Conservation (phyloP, 1,140 invertebrate species). For the Phymastichus coffea region DNA sequence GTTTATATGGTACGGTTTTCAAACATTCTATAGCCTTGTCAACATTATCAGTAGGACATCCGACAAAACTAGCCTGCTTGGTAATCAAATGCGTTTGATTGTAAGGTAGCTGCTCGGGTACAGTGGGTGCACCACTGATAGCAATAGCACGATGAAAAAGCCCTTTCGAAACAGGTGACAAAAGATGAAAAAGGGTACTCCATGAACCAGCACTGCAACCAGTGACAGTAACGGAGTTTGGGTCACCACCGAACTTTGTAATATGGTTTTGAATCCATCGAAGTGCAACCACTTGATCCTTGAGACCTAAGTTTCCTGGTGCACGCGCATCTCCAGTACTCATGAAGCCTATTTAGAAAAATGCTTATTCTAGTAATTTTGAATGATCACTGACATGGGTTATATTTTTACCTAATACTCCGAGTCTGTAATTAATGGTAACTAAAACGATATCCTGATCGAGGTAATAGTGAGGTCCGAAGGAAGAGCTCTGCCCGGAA, state of each 20-base stretch:
- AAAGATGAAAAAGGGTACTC: slow-evolving; percentile 63
- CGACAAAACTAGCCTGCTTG: slow-evolving; percentile 64
- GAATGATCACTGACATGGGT: too few species aligned
- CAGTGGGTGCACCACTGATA: slow-evolving; percentile 67
- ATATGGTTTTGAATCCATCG: slow-evolving; percentile 67
- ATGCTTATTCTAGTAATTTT: too few species aligned
- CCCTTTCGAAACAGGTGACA: slow-evolving; percentile 61
- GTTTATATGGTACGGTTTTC: slow-evolving; percentile 45
- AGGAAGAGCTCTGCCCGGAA: slow-evolving; percentile 55
- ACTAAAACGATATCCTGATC: slow-evolving; percentile 68
- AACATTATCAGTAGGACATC: slow-evolving; percentile 61
- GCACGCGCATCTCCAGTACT: slow-evolving; percentile 64
- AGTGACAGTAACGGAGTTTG: slow-evolving; percentile 64
- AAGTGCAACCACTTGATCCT: slow-evolving; percentile 67
- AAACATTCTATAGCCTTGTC: slow-evolving; percentile 63
- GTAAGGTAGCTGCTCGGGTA: slow-evolving; percentile 56
- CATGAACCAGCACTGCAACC: slow-evolving; percentile 69
- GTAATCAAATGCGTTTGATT: slow-evolving; percentile 61
- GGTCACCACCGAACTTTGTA: slow-evolving; percentile 60
- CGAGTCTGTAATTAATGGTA: slow-evolving; percentile 71
- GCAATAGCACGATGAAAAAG: slow-evolving; percentile 56
- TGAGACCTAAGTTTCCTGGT: slow-evolving; percentile 70
- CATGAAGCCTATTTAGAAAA: slow-evolving; percentile 68
- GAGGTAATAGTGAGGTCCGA: slow-evolving; percentile 64
- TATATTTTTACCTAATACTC: too few species aligned